Conservation (phyloP, 2,888 invertebrate genomes). For the Caenorhabditis wallacei region DNA sequence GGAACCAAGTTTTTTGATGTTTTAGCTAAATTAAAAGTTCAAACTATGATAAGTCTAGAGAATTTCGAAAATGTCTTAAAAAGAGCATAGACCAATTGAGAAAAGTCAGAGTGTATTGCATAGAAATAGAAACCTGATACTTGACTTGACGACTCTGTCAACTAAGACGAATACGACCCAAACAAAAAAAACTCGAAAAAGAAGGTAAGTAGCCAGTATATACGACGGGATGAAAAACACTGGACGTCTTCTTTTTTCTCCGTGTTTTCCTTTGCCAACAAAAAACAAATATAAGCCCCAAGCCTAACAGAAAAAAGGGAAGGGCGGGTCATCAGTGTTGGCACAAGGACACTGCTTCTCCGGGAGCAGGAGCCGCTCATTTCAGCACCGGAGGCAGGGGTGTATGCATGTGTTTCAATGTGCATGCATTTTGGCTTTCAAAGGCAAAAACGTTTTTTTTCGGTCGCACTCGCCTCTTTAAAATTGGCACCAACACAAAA, state of each 20-base stretch:
- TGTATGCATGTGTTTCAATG: conserved; percentile 58
- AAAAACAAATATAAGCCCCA: conserved; percentile 54
- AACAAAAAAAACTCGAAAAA: conserved; percentile 8
- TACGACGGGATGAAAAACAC: conserved; percentile 26
- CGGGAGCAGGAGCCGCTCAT: conserved; percentile 41
- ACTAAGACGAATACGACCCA: conserved; percentile 24
- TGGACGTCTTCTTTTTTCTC: conserved; percentile 22
- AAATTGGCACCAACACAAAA: conserved; percentile 48
- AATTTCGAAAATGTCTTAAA: not conserved
- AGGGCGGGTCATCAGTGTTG: conserved; percentile 41
- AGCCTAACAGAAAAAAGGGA: not conserved
- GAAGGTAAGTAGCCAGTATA: conserved; percentile 53
- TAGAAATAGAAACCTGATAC: conserved; percentile 55
- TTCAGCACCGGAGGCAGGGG: conserved; percentile 31
- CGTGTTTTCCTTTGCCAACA: conserved; percentile 22
- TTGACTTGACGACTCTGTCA: conserved; percentile 35
- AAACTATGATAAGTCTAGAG: not conserved
- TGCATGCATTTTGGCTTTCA: conserved; percentile 50
- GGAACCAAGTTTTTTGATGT: not conserved
- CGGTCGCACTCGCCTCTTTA: conserved; percentile 26
- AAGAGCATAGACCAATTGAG: conserved; percentile 24
- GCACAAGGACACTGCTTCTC: conserved; percentile 36
- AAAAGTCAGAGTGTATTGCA: conserved; percentile 16
- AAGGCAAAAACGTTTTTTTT: conserved; percentile 12
- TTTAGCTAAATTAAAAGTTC: not conserved